Percentiles rank a stretch among this genome's conserved stretches.
Conservation (phyloP, 1,140 invertebrate genomes). For the Popillia japonica region DNA sequence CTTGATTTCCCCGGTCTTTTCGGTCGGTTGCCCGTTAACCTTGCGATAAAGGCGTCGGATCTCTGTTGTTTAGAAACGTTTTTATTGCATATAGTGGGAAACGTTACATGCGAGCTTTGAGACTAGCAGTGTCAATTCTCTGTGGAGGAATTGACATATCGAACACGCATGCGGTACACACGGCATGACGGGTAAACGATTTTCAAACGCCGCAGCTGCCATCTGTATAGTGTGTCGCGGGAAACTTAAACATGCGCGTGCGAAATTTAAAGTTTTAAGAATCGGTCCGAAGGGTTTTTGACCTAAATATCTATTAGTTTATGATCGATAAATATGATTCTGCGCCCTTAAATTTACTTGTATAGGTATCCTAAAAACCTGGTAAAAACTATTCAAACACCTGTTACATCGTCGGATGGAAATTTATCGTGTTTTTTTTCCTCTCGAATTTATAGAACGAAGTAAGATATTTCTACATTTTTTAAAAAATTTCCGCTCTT, state of each 20-base stretch:
- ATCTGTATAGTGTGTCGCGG: not conserved
- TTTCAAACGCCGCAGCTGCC: not conserved
- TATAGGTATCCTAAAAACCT: not conserved
- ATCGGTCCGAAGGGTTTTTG: too few species aligned
- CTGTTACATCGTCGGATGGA: not conserved
- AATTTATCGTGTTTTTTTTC: too few species aligned
- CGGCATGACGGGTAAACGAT: not conserved
- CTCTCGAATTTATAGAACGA: too few species aligned
- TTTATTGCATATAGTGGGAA: constrained; percentile 4
- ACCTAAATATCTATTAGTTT: not conserved
- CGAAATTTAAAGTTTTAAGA: not conserved
- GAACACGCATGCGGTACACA: not conserved
- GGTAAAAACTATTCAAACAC: not conserved
- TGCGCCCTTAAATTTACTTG: not conserved
- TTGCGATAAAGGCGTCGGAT: not conserved
- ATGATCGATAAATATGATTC: not conserved
- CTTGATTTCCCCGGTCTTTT: not conserved
- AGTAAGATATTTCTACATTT: too few species aligned
- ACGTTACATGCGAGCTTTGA: not conserved
- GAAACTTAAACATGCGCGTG: not conserved
- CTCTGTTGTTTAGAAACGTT: constrained; percentile 2
- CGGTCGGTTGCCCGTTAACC: constrained; percentile 7
- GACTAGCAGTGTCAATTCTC: not conserved
- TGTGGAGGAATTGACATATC: not conserved
- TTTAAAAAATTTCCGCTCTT: too few species aligned